Evolutionary conservation across 2,113 vertebrate species (phyloP).

Genomic region (Centrocercus urophasianus): DNA sequence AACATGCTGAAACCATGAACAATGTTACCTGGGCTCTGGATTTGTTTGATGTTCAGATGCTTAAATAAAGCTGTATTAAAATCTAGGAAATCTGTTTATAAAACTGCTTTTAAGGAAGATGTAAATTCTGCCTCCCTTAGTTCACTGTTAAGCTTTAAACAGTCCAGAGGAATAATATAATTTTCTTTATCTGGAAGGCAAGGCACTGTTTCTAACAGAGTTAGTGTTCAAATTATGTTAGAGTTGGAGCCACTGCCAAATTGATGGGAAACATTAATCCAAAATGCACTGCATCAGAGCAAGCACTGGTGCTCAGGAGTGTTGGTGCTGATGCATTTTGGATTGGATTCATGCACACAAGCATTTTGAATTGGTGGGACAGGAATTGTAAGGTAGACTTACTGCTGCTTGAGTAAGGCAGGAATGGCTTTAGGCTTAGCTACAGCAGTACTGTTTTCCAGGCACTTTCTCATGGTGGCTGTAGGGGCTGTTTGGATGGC

Average conservation of each 20-base stretch:
- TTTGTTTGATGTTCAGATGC: conserved; percentile 70
- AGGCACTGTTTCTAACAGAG: conserved; percentile 9
- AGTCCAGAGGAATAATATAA: neutral
- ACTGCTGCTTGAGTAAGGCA: neutral
- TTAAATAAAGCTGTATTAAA: conserved; percentile 79
- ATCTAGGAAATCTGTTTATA: conserved; percentile 52
- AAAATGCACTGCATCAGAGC: neutral
- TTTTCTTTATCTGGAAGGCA: conserved; percentile 17
- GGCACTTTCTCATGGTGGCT: neutral
- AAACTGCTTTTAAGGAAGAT: conserved; percentile 53
- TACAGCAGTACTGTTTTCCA: neutral
- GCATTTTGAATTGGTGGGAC: neutral
- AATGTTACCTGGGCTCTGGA: conserved; percentile 75
- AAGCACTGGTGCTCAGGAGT: neutral
- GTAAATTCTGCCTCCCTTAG: conserved; percentile 28
- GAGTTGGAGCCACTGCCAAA: neutral
- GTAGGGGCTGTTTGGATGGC: neutral
- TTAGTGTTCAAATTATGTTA: conserved; percentile 12
- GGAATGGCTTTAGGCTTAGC: neutral
- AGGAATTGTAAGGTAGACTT: neutral
- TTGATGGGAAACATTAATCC: neutral
- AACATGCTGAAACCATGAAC: conserved; percentile 61
- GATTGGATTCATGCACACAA: neutral
- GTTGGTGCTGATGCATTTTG: neutral
- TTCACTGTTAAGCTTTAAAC: neutral